Percentiles rank a stretch among this genome's conserved stretches.
These are phyloP conservation scores for Acanthis flammea DNA, from an alignment of 2,797 vertebrate genomes.

Conservation along the genomic window DNA sequence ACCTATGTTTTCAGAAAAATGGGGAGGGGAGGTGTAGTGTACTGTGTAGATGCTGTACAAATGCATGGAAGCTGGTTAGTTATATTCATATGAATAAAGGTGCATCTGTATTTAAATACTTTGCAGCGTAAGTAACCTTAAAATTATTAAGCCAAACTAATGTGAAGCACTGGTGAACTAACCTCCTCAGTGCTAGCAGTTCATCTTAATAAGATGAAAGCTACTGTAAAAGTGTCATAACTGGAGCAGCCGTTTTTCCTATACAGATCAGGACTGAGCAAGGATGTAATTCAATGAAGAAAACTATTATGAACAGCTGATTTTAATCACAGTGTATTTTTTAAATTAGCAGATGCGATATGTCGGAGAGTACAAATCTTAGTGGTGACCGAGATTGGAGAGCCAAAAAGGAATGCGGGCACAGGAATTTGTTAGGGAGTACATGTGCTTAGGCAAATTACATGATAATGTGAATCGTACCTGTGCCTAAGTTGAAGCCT, in stretches of 20 bases:
- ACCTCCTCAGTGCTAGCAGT: not conserved
- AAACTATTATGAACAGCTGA: not conserved
- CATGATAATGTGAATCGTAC: rapidly evolving
- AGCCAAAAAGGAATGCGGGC: not conserved
- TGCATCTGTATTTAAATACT: not conserved
- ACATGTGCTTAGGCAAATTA: rapidly evolving
- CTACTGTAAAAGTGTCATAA: not conserved
- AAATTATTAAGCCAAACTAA: not conserved
- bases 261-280: not conserved
- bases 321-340: not conserved
- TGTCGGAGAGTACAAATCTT: not conserved
- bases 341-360: not conserved
- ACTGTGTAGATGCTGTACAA: too few relatives aligned
- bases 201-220: not conserved
- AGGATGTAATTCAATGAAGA: not conserved
- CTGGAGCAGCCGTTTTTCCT: not conserved
- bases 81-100: not conserved
- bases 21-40: not conserved
- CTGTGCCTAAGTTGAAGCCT: not conserved
- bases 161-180: not conserved
- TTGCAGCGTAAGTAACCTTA: not conserved
- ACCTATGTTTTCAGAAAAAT: not conserved
- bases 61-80: not conserved
- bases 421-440: not conserved
- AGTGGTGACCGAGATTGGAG: not conserved